Percentiles rank a stretch among this genome's conserved stretches.
phyloP scores from a whole-genome alignment of 2,888 invertebrate genomes.

The Loripinus fragilis region DNA sequence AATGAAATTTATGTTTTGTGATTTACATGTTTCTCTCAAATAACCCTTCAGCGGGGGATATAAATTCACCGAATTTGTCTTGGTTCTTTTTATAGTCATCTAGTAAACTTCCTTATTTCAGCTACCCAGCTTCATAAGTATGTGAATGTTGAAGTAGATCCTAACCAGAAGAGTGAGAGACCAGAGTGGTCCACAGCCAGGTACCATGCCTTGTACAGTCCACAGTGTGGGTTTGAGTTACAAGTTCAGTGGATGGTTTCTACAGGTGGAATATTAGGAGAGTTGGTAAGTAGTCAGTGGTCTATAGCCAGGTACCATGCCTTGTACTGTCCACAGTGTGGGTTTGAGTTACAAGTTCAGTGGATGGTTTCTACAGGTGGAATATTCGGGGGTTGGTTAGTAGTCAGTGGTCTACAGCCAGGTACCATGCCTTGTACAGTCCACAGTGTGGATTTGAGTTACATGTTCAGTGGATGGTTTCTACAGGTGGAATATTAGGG shows the following conservation, averaged over 20 bases:
- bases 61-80: too few relatives aligned
- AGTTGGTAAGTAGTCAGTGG: conserved; percentile 94
- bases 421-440: conserved; percentile 90
- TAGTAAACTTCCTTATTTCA: conserved; percentile 52
- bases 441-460: conserved; percentile 97
- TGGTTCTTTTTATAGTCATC: too few relatives aligned
- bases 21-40: too few relatives aligned
- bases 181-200: conserved; percentile 98
- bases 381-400: conserved; percentile 91
- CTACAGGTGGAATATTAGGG: conserved; percentile 96
- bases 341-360: conserved; percentile 97
- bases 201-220: conserved; percentile 90
- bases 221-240: conserved; percentile 96
- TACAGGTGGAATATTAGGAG: conserved; percentile 96
- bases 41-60: too few relatives aligned
- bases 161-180: conserved; percentile 84
- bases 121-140: conserved; percentile 78
- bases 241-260: conserved; percentile 98
- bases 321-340: conserved; percentile 90
- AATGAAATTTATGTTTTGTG: too few relatives aligned
- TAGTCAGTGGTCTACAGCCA: conserved; percentile 83
- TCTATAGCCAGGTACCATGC: conserved; percentile 94
- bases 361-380: conserved; percentile 99
- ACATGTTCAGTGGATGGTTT: conserved; percentile 98
- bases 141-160: conserved; percentile 82